Evolutionary conservation across 1,140 invertebrate species (phyloP).

Genomic region (Aphaenogaster rudis): DNA sequence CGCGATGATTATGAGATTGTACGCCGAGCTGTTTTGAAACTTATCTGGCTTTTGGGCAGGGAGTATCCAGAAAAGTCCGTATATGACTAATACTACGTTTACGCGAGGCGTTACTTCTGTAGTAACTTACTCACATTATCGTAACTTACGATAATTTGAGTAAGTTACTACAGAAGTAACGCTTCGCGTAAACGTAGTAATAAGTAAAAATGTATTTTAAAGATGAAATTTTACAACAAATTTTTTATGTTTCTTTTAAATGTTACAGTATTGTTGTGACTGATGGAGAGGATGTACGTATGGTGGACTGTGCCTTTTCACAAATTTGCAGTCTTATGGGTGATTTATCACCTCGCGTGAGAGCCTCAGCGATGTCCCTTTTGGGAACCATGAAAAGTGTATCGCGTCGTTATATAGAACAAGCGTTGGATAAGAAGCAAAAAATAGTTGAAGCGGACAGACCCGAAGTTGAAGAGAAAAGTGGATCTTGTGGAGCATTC

Average conservation of each 20-base stretch:
- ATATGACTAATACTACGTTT: neutral
- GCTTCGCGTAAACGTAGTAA: neutral
- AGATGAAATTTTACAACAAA: constrained; percentile 26
- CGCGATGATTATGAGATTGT: constrained; percentile 98
- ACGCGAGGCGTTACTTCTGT: too few species aligned
- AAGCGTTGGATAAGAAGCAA: constrained; percentile 99
- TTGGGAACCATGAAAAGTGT: constrained; percentile 96
- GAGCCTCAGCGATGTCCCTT: constrained; percentile 92
- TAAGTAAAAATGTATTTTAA: constrained; percentile 37
- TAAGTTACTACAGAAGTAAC: too few species aligned
- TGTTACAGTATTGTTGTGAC: constrained; percentile 89
- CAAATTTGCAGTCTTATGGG: constrained; percentile 97
- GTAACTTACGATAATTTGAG: too few species aligned
- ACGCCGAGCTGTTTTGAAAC: constrained; percentile 93
- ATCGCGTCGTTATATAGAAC: constrained; percentile 95
- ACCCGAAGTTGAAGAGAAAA: constrained; percentile 88
- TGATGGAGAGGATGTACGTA: constrained; percentile 92
- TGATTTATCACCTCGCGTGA: constrained; percentile 95
- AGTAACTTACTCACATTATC: too few species aligned
- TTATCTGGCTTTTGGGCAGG: constrained; percentile 95
- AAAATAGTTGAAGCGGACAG: constrained; percentile 96
- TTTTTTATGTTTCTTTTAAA: constrained; percentile 34
- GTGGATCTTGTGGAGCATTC: constrained; percentile 98
- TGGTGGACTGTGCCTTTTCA: constrained; percentile 98
- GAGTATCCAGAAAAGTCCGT: constrained; percentile 95